Conservation (phyloP, 2,797 vertebrate genomes). For the Myotis myotis region DNA sequence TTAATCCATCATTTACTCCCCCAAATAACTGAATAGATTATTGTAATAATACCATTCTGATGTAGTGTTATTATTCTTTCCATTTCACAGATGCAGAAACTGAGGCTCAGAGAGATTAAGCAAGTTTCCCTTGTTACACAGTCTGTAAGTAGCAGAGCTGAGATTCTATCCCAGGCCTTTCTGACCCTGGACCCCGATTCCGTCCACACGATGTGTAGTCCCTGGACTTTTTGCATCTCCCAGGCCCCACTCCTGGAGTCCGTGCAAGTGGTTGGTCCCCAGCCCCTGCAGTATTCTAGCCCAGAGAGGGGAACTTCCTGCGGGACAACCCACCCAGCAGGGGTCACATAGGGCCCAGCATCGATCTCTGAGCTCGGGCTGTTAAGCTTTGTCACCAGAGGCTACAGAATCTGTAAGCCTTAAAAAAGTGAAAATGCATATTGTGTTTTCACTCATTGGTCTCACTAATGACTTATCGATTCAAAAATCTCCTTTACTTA, state of each 20-base stretch:
- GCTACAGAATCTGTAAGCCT: not conserved
- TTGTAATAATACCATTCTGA: not conserved
- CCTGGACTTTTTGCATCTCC: not conserved
- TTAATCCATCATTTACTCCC: not conserved
- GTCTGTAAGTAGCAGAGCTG: not conserved
- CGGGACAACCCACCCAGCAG: not conserved
- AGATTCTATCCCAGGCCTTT: not conserved
- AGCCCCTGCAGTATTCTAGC: not conserved
- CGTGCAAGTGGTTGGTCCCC: not conserved
- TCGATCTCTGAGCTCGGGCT: not conserved
- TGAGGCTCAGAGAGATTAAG: not conserved
- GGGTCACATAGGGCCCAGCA: not conserved
- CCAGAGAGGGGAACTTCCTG: not conserved
- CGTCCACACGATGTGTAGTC: not conserved
- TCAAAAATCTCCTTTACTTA: slow-evolving; percentile 58
- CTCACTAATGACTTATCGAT: slow-evolving; percentile 57
- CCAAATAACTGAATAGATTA: not conserved
- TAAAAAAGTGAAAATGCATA: slow-evolving; percentile 34
- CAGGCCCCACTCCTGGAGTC: not conserved
- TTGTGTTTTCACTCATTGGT: slow-evolving; percentile 49
- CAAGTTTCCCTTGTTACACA: not conserved
- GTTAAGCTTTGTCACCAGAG: not conserved
- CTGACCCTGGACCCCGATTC: not conserved
- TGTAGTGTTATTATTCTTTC: not conserved
- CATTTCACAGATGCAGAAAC: not conserved